phyloP scores from a whole-genome alignment of 2,113 vertebrate genomes.

The Myanophis thanlyinensis region DNA sequence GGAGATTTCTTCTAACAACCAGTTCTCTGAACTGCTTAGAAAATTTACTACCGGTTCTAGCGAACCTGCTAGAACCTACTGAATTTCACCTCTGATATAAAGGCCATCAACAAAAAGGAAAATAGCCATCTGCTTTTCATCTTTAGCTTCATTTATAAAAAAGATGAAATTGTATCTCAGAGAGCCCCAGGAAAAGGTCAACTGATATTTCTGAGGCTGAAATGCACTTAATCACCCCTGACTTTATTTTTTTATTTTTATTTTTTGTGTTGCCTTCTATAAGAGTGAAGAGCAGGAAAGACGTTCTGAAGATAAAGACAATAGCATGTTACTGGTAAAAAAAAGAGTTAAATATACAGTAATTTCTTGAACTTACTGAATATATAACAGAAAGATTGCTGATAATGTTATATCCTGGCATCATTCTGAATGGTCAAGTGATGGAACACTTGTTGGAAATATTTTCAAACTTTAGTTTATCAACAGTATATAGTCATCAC shows the following conservation, averaged over 20 bases:
- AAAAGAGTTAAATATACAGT: neutral
- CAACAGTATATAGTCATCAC: neutral
- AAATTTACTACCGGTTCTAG: too few species aligned
- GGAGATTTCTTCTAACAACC: too few species aligned
- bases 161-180: slow-evolving; percentile 46
- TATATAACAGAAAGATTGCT: neutral
- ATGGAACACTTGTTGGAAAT: neutral
- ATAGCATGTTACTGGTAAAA: slow-evolving; percentile 2
- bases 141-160: slow-evolving; percentile 16
- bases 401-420: neutral
- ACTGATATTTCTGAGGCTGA: slow-evolving; percentile 41
- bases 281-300: slow-evolving; percentile 26
- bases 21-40: too few species aligned
- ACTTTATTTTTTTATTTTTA: neutral
- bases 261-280: neutral
- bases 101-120: neutral
- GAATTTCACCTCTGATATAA: too few species aligned
- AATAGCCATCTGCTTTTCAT: neutral
- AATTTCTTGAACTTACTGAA: slow-evolving; percentile 11
- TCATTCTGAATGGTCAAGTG: neutral
- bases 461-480: neutral
- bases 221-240: slow-evolving; percentile 47
- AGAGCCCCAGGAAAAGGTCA: slow-evolving; percentile 57
- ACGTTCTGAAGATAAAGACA: neutral
- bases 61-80: too few species aligned